These are phyloP conservation scores for Synergus laeviventris DNA, from an alignment of 2,888 invertebrate species.

Conservation along the genomic window DNA sequence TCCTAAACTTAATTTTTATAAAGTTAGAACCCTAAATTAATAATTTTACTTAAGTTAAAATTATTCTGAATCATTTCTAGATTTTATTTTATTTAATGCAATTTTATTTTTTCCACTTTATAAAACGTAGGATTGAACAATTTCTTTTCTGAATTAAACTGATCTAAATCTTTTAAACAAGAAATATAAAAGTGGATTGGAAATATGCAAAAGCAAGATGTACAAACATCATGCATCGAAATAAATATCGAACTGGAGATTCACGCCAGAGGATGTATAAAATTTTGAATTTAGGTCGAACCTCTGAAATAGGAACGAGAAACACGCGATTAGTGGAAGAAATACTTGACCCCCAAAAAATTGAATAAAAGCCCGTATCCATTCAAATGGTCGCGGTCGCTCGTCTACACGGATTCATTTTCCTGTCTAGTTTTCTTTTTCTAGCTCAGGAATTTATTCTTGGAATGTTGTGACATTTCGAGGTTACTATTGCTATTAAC, in stretches of 20 bases:
- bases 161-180: neutral
- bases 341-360: conserved; percentile 18
- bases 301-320: conserved; percentile 62
- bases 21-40: no score
- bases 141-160: neutral
- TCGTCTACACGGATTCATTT: neutral
- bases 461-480: neutral
- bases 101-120: no score
- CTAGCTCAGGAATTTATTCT: neutral
- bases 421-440: neutral
- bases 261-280: conserved; percentile 60
- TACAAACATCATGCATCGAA: neutral
- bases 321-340: conserved; percentile 14
- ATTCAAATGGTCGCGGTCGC: conserved; percentile 26
- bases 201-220: conserved; percentile 27
- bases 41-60: no score
- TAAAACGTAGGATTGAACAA: neutral
- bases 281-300: conserved; percentile 70
- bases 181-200: neutral
- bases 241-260: neutral
- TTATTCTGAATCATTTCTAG: no score
- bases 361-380: conserved; percentile 20
- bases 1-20: no score
- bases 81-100: no score
- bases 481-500: neutral